Conservation (phyloP, 1,140 invertebrate genomes). For the Sminthurides bifidus region DNA sequence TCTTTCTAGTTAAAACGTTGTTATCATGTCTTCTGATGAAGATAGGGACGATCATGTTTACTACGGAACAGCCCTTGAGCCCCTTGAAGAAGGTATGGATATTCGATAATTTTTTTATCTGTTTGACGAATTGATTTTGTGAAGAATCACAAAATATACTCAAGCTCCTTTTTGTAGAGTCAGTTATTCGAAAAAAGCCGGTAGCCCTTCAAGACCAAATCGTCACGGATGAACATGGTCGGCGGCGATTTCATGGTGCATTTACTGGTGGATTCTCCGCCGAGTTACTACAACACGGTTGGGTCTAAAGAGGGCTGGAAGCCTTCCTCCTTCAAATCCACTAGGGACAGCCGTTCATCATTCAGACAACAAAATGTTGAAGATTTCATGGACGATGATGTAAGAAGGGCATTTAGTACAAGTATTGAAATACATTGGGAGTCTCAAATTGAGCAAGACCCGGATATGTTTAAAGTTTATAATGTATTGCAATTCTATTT, state of each 20-base stretch:
- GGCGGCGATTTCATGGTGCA: conserved; percentile 91
- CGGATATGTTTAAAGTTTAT: not conserved
- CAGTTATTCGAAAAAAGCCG: conserved; percentile 65
- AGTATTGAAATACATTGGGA: not conserved
- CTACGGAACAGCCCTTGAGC: conserved; percentile 62
- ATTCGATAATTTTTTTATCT: not conserved
- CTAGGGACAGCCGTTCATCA: conserved; percentile 53
- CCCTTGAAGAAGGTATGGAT: conserved; percentile 60
- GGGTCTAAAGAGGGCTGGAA: conserved; percentile 91
- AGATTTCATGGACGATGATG: conserved; percentile 98
- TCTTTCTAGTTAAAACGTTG: no score
- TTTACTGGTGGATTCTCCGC: conserved; percentile 99
- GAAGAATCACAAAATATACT: not conserved
- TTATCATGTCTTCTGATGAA: conserved; percentile 29
- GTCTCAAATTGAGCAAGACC: not conserved
- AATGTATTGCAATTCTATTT: not conserved
- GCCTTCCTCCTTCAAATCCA: conserved; percentile 84
- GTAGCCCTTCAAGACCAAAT: conserved; percentile 76
- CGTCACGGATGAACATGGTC: conserved; percentile 77
- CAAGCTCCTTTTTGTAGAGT: conserved; percentile 40
- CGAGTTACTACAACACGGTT: conserved; percentile 93
- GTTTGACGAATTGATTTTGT: not conserved
- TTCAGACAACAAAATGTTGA: conserved; percentile 52
- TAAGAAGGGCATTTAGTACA: conserved; percentile 31
- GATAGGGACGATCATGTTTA: conserved; percentile 55